These are phyloP conservation scores for Dilophus febrilis DNA, from an alignment of 2,888 invertebrate genomes.

Conservation along the genomic window DNA sequence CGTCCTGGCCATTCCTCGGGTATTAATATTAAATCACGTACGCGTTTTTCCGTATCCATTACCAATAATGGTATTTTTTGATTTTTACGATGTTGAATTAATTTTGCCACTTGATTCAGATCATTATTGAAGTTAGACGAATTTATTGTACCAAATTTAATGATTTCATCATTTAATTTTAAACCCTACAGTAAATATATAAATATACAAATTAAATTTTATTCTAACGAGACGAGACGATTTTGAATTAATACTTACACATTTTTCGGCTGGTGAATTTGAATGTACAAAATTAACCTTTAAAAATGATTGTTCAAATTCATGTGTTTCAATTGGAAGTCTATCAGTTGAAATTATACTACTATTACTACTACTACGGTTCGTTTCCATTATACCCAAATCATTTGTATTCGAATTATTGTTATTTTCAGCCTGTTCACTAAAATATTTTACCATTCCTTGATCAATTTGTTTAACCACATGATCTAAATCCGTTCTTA, in stretches of 20 bases:
- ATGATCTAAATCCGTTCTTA: constrained; percentile 76
- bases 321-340: neutral
- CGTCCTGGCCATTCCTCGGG: constrained; percentile 64
- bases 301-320: constrained; percentile 37
- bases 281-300: constrained; percentile 52
- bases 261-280: constrained; percentile 68
- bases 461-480: constrained; percentile 72
- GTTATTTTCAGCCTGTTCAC: constrained; percentile 21
- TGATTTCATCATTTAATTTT: constrained; percentile 45
- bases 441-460: constrained; percentile 39
- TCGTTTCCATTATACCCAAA: constrained; percentile 3
- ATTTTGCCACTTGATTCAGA: constrained; percentile 48
- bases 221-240: neutral
- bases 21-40: constrained; percentile 39
- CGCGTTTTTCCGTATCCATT: constrained; percentile 34
- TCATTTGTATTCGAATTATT: constrained; percentile 9
- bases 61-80: constrained; percentile 35
- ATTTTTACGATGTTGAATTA: constrained; percentile 46
- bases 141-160: constrained; percentile 65
- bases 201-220: neutral
- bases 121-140: constrained; percentile 46
- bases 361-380: neutral
- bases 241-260: constrained; percentile 36
- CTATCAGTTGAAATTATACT: neutral
- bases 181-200: constrained; percentile 41